phyloP scores from a whole-genome alignment of 2,888 invertebrate genomes.

The Macaria notata region DNA sequence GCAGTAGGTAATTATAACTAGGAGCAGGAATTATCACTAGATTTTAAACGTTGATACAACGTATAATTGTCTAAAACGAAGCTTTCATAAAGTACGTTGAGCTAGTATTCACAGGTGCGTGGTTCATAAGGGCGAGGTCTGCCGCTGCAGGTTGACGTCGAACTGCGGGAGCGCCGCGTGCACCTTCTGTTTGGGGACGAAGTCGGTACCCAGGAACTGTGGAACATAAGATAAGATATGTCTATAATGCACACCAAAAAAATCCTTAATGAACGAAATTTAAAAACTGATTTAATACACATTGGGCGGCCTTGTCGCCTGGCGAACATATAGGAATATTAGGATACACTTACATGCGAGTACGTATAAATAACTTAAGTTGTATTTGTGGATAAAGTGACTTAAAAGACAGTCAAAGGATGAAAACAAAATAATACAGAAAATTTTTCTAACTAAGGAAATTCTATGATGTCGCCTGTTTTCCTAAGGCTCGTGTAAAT shows the following conservation, averaged over 20 bases:
- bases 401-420: too few species aligned
- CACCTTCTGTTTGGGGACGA: constrained; percentile 52
- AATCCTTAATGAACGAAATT: not conserved
- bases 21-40: too few species aligned
- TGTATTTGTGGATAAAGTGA: too few species aligned
- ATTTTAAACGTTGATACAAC: not conserved
- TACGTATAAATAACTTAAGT: too few species aligned
- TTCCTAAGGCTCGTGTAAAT: too few species aligned
- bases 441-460: too few species aligned
- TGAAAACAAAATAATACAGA: too few species aligned
- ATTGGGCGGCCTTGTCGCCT: too few species aligned
- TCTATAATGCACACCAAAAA: constrained; percentile 6
- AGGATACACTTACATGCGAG: too few species aligned
- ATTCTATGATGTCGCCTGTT: too few species aligned
- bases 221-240: constrained; percentile 25
- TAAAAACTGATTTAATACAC: not conserved
- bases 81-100: not conserved
- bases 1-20: too few species aligned
- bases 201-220: constrained; percentile 66
- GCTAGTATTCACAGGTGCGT: not conserved
- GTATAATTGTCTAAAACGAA: not conserved
- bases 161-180: constrained; percentile 48
- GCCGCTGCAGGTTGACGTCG: constrained; percentile 38
- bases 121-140: not conserved
- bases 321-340: too few species aligned